Base-by-base conservation (phyloP, 2,797 vertebrate species). In the Pseudochaenichthys georgianus region DNA sequence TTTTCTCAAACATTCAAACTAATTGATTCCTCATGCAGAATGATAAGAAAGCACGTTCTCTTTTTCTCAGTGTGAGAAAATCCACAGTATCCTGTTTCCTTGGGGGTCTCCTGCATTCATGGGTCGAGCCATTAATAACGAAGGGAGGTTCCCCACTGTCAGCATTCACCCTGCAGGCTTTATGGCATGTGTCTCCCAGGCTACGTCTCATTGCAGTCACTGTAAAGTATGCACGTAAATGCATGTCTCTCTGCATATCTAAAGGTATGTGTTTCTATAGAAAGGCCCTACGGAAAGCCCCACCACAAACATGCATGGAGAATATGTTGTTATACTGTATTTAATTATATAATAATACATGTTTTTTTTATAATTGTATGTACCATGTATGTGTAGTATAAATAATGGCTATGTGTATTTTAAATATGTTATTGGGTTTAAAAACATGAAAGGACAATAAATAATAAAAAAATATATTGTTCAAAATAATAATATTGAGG, bases 61-160 rank as follows among this genome's bases (percentile, higher is more conserved):
- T 38, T 38, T 38, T 76, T 71, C 21, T 79, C 55, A 51, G 73
- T 82, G 52, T 41, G 75, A 71, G 86, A 69, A 72, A 45, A 72
- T 82, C 70, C 74, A 77, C 58, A 68, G 77, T 84, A 69, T 88
- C 79, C 58, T 59, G 66, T 92, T 93, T 78, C 85, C 58, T 61
- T 58, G 71, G 81, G 83, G 64, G 77, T 90, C 70, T 90, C 87
- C 83, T 85, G 84, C 82, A 76, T 53, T 87, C 84, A 81, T 73
- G 75, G 78, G 76, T 81, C 28, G 38, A 71, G 73, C 84, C 83
- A 83, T 93, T 86, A 90, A 89, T 93, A 92, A 91, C 74, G 69
- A 74, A 70, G 50, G 78, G 81, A 90, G 81, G 85, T 80, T 89
- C 80, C 88, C 85, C 23, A 46, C 85, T 83, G 89, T 93, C 91